Evolutionary conservation across 2,888 invertebrate species (phyloP), one percentile per base, ranked within the genome.

Genomic region (Bruchidius siliquastri): DNA sequence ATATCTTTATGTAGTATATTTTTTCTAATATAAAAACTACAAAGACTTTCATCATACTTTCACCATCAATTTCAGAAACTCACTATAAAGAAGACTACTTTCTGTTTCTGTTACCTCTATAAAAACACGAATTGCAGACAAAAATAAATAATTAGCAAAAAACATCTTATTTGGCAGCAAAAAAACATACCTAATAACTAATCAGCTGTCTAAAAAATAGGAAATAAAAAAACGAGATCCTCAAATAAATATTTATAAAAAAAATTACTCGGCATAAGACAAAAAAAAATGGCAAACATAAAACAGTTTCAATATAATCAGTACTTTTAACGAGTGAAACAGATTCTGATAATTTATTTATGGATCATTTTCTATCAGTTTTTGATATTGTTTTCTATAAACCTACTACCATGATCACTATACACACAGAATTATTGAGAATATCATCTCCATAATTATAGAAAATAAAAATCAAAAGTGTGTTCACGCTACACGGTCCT

Each of bases 91-190:
- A 22, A 68, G 10, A 67, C 21, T 67, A 2, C 67, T 49, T 49
- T 13, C 49, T 49, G 3, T 49, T 18, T 13, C 49, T 49, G 2
- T 49, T 49, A 49, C 18, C 18, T 49, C 49, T 49, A 49, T 49
- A 49, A 49, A 49, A 49, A 49, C 49, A 49, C 49, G 49, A 18
- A 49, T 49, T 49, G 4, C 67, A 26, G 67, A 21, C 71, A 32
- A 67, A 71, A 67, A 71, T 71, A n/a, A 73, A 73, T 70, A 74
- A 68, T 22, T 70, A 74, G 71, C 69, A 67, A 75, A 75, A 77
- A 78, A 75, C 76, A 76, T 75, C 74, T 76, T 76, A 78, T 79
- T 80, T 80, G 79, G 79, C 80, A 79, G 79, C 79, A 75, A 76
- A 80, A 74, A 74, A 21, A 75, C 76, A 75, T 75, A 74, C 73